Base-by-base conservation (phyloP, 1,140 invertebrate species). In the Amphibalanus amphitrite region DNA sequence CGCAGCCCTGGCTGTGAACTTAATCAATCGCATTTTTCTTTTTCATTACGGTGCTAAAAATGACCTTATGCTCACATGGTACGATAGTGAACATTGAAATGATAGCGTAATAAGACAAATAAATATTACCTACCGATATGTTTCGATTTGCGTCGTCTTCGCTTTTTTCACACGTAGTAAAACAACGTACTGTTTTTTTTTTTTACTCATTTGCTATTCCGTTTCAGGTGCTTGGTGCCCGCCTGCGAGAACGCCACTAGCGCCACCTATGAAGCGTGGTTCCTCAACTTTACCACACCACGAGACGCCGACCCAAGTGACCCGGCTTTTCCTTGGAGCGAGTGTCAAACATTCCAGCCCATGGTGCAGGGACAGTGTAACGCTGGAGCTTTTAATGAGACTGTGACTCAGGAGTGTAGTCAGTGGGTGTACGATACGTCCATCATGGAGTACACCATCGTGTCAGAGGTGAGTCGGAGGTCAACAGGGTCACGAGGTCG, bases 221-320 rank as follows among this genome's bases (percentile, higher is more conserved):
- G 33, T 28, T 30, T 8, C 71, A 71, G 71, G 20, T 71, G 71
- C 71, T 64, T 69, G 64, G 69, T 71, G 17, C 26, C 47, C 0
- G 30, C 17, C 20, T 71, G 71, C 28, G 71, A 71, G 59, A 67
- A 67, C 23, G 29, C 33, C n/a, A 67, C 69, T 26, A 29, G 17
- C n/a, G 64, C 23, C 28, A 29, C 71, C 71, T 71, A 71, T 64
- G 29, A 67, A 59, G 38, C 38, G 28, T 29, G 38, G 15, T 71
- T 71, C 59, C 30, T 71, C 25, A 72, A 72, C 69, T 72, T 72
- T 40, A 72, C 69, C 0, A 72, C 71, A 1, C 71, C 71, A 8
- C 64, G 64, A 28, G 1, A 72, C 20, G 1, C 47, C 1, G 47
- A 59, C 47, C 47, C 47, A 3, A 23, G 13, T 23, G 20, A 59